A percentile compares a stretch with the other conserved stretches of the same genome.
These are phyloP conservation scores for Aphaenogaster ashmeadi DNA, from an alignment of 1,140 invertebrate species.

Conservation along the genomic window DNA sequence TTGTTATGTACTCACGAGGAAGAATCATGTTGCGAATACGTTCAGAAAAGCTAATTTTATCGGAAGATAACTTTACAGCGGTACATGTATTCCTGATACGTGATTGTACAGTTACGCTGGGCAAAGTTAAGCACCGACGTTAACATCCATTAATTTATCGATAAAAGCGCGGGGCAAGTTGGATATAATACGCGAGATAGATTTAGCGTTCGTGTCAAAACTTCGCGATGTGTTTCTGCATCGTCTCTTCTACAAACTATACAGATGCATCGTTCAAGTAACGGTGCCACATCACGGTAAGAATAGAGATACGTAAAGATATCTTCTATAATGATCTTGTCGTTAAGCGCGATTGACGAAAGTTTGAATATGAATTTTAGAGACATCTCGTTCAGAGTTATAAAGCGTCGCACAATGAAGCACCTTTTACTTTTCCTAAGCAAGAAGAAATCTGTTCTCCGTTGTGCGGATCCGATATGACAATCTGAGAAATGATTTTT, in stretches of 20 bases:
- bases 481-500: not conserved
- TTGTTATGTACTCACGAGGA: not conserved
- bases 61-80: slow-evolving; percentile 2
- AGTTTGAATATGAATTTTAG: not conserved
- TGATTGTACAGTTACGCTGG: slow-evolving; percentile 24
- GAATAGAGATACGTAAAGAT: not conserved
- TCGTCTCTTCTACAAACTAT: slow-evolving; percentile 38
- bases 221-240: slow-evolving; percentile 52
- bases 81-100: slow-evolving; percentile 13
- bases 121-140: slow-evolving; percentile 47
- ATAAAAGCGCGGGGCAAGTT: slow-evolving; percentile 49
- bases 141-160: slow-evolving; percentile 63
- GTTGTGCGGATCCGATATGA: not conserved
- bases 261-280: slow-evolving; percentile 18
- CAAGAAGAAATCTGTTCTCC: not conserved
- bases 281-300: slow-evolving; percentile 6
- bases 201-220: slow-evolving; percentile 44
- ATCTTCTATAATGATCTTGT: slow-evolving; percentile 14
- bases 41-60: slow-evolving; percentile 1
- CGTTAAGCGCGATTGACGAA: slow-evolving; percentile 11
- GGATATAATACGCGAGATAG: slow-evolving; percentile 52
- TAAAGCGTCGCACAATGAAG: not conserved
- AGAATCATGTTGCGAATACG: not conserved
- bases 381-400: not conserved
- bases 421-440: not conserved